A percentile compares a stretch with the other conserved stretches of the same genome.
phyloP scores from a whole-genome alignment of 2,888 invertebrate species.

The Acanthacorydalis orientalis region DNA sequence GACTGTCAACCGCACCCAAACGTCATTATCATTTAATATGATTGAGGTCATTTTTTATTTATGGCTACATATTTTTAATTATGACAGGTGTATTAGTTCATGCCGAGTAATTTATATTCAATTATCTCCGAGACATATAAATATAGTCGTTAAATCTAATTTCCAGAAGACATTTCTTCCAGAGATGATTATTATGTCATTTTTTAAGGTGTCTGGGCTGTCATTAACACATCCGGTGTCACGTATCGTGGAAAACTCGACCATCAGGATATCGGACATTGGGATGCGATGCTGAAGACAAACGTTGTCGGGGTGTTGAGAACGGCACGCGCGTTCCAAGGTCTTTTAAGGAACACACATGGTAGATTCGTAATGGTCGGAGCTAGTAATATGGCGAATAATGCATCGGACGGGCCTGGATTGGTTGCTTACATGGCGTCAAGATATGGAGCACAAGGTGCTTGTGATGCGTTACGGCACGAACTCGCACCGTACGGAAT shows the following conservation, averaged over 20 bases:
- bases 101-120: too few species aligned
- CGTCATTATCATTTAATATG: too few species aligned
- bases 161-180: background rate
- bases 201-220: slow-evolving; percentile 56
- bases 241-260: slow-evolving; percentile 53
- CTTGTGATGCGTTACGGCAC: slow-evolving; percentile 52
- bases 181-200: slow-evolving; percentile 5
- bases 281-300: slow-evolving; percentile 51
- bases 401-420: slow-evolving; percentile 13
- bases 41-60: too few species aligned
- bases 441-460: slow-evolving; percentile 65
- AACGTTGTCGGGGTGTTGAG: slow-evolving; percentile 58
- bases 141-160: background rate
- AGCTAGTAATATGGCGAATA: slow-evolving; percentile 23
- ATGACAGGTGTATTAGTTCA: too few species aligned
- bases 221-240: slow-evolving; percentile 67
- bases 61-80: too few species aligned
- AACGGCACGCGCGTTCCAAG: slow-evolving; percentile 59
- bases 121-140: too few species aligned
- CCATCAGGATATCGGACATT: slow-evolving; percentile 48
- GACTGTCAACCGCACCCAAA: too few species aligned
- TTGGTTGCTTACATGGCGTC: slow-evolving; percentile 30
- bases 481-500: slow-evolving; percentile 53
- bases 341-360: slow-evolving; percentile 42
- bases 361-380: slow-evolving; percentile 58